These are phyloP conservation scores for Betta splendens DNA, from an alignment of 2,797 vertebrate species.

Conservation along the genomic window DNA sequence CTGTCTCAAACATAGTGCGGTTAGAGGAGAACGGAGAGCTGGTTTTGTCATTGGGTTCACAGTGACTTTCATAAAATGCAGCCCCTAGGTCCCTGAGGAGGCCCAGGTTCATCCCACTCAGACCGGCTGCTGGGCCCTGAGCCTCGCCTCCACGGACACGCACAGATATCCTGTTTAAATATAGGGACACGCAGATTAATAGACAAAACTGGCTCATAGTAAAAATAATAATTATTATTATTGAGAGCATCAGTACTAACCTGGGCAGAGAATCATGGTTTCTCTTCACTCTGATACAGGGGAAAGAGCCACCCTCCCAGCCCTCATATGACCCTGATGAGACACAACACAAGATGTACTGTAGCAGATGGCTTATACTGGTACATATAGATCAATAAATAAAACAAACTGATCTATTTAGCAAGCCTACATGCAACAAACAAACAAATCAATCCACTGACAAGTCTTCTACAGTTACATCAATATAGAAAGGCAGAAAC, in stretches of 20 bases:
- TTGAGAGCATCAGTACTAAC: slow-evolving; percentile 50
- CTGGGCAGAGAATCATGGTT: slow-evolving; percentile 77
- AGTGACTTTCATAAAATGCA: slow-evolving; percentile 88
- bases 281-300: slow-evolving; percentile 89
- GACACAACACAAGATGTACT: slow-evolving; percentile 31
- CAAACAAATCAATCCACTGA: too few species aligned
- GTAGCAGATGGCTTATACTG: too few species aligned
- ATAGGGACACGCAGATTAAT: background rate
- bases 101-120: slow-evolving; percentile 64
- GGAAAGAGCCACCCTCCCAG: slow-evolving; percentile 85
- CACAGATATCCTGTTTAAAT: slow-evolving; percentile 81
- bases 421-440: too few species aligned
- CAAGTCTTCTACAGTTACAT: background rate
- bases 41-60: slow-evolving; percentile 86
- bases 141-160: slow-evolving; percentile 79
- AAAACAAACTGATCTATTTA: too few species aligned
- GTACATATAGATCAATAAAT: too few species aligned
- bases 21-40: slow-evolving; percentile 93
- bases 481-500: background rate
- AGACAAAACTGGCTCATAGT: background rate
- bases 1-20: slow-evolving; percentile 94
- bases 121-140: slow-evolving; percentile 61
- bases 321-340: slow-evolving; percentile 86
- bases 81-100: slow-evolving; percentile 82
- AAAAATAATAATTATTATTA: too few species aligned